Base-by-base conservation (phyloP, 2,113 vertebrate species). In the Tautogolabrus adspersus region DNA sequence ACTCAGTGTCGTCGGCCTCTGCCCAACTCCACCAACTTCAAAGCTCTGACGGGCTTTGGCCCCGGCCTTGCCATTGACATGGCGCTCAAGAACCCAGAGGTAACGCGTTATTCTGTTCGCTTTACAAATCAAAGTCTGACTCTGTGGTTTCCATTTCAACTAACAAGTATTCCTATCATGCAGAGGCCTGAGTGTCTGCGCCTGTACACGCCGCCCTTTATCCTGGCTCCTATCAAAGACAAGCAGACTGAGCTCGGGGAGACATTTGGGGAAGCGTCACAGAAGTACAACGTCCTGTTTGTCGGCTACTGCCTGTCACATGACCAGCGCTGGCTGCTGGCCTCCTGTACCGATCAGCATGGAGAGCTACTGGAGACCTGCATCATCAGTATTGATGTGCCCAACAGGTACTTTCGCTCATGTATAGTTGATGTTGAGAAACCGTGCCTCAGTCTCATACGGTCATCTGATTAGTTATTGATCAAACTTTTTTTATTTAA, bases 271-370 rank as follows among this genome's bases (percentile, higher is more conserved):
- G 98, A 99, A 93, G 97, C 97, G 23, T 95, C 97, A 19, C 98
- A 99, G 92, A 99, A 99, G 83, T 99, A 98, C 65, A 98, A 99
- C 11, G 96, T 99, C 73, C 96, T 99, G 87, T 99, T 99, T 75
- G 97, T 99, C 9, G 97, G 97, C 79, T 99, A 99, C 93, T 99
- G 98, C 91, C 93, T 99, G 73, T 99, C 98, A 72, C 97, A 99
- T 9, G 98, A 99, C 94, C 98, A 99, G 90, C 96, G 96, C 68
- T 99, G 97, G 97, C 96, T 99, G 83, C 95, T 99, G 90, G 97
- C 97, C 66, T 97, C 97, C 83, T 99, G 97, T 86, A 99, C 98
- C 22, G 98, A 99, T 93, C 95, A 98, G 47, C 97, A 97, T 10
- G 97, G 97, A 90, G 97, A 99, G 62, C 93, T 98, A 72, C 93